These are phyloP conservation scores for Vultur gryphus DNA, from an alignment of 2,797 vertebrate genomes.

Conservation along the genomic window DNA sequence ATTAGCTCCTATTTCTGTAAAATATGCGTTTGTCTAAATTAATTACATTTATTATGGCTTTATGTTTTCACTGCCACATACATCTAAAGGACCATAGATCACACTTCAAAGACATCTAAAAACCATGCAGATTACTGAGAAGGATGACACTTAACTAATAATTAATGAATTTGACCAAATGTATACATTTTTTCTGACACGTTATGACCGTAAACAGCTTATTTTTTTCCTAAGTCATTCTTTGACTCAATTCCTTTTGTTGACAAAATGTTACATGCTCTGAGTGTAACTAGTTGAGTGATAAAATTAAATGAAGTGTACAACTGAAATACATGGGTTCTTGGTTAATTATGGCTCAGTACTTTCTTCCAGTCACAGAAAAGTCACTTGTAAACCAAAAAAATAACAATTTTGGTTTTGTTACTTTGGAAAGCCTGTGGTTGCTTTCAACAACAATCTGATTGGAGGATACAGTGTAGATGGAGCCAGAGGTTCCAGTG, in stretches of 20 bases:
- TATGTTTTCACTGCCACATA: neutral
- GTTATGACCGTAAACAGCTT: neutral
- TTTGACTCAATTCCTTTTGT: neutral
- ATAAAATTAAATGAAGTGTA: neutral
- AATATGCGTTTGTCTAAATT: neutral
- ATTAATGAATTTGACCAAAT: neutral
- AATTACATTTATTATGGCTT: neutral
- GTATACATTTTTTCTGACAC: neutral
- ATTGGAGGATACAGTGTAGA: neutral
- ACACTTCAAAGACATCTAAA: neutral
- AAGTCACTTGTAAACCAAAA: neutral
- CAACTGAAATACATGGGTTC: neutral
- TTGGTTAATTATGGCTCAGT: neutral
- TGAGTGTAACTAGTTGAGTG: neutral
- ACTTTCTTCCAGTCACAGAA: neutral
- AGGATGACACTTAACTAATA: neutral
- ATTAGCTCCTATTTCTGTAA: neutral
- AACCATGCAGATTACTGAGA: neutral
- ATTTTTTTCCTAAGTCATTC: neutral
- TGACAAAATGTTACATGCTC: neutral
- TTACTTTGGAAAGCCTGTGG: neutral
- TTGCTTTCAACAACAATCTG: neutral
- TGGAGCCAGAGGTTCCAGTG: neutral
- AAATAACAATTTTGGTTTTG: neutral
- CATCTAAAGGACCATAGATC: neutral